Evolutionary conservation across 2,113 vertebrate genomes (phyloP).

Genomic region (Boulengeromyrus knoepffleri): DNA sequence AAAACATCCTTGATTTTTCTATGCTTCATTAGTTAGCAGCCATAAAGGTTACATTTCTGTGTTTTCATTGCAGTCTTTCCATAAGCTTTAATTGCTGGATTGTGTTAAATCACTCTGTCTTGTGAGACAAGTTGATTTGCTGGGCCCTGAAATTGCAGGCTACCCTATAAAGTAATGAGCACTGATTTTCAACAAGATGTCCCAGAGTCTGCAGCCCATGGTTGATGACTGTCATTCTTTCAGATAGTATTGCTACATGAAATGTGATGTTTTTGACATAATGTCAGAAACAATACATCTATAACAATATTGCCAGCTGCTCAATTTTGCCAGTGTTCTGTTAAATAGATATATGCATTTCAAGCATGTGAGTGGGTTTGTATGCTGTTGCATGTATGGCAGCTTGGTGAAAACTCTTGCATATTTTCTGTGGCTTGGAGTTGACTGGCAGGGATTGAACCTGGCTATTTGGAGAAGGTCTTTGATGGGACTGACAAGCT

Average conservation of each 20-base stretch:
- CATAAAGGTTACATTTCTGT: constrained; percentile 10
- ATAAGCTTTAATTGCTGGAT: constrained; percentile 22
- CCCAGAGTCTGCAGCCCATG: constrained; percentile 20
- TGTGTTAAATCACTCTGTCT: constrained; percentile 24
- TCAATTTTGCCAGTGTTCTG: constrained; percentile 9
- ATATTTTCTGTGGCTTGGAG: background rate
- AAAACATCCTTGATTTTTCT: constrained; percentile 15
- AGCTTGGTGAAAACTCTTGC: background rate
- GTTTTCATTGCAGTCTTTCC: background rate
- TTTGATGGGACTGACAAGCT: background rate
- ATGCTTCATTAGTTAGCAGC: constrained; percentile 20
- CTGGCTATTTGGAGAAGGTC: background rate
- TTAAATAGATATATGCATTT: background rate
- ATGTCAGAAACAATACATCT: constrained; percentile 39
- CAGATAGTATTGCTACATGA: constrained; percentile 26
- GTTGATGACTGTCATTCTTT: constrained; percentile 27
- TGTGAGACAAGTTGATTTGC: constrained; percentile 29
- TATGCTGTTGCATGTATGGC: background rate
- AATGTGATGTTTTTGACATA: constrained; percentile 31
- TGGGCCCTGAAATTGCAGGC: constrained; percentile 28
- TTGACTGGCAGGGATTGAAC: background rate
- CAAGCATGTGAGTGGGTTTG: background rate
- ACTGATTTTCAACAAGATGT: constrained; percentile 28
- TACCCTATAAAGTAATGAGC: constrained; percentile 28
- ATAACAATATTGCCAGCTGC: constrained; percentile 42